phyloP scores from a whole-genome alignment of 2,113 vertebrate species.

The Chiloscyllium plagiosum region DNA sequence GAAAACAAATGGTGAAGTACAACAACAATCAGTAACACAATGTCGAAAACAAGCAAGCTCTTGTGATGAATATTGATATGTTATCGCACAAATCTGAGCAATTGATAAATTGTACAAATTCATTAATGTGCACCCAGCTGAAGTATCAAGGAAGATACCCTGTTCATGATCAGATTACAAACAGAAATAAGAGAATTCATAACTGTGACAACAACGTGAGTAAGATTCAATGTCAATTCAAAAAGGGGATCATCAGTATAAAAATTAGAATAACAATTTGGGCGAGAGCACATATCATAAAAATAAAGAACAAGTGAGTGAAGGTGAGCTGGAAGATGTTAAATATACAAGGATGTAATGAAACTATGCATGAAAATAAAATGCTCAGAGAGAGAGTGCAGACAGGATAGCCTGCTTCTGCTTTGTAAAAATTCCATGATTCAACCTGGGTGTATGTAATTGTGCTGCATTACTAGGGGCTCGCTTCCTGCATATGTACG shows the following conservation, averaged over 20 bases:
- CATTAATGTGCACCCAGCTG: neutral
- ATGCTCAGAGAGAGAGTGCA: too few relatives aligned
- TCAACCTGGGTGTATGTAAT: too few relatives aligned
- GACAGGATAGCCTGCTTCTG: too few relatives aligned
- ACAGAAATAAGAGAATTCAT: neutral
- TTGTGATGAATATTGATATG: neutral
- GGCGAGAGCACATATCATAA: neutral
- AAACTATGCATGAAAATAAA: too few relatives aligned
- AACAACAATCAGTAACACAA: neutral
- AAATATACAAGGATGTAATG: too few relatives aligned
- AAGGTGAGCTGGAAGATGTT: too few relatives aligned
- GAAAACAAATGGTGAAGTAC: neutral
- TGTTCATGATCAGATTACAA: neutral
- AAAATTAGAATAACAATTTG: neutral
- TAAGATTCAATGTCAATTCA: neutral
- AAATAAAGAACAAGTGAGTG: neutral
- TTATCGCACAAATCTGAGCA: neutral
- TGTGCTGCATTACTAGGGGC: too few relatives aligned
- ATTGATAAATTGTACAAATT: neutral
- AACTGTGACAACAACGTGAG: neutral
- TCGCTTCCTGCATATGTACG: too few relatives aligned
- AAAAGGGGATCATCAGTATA: neutral
- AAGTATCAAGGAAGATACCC: neutral
- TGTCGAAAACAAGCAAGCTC: neutral
- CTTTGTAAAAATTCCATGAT: too few relatives aligned